phyloP scores from a whole-genome alignment of 2,113 vertebrate genomes.

The Melanocharis versteri region DNA sequence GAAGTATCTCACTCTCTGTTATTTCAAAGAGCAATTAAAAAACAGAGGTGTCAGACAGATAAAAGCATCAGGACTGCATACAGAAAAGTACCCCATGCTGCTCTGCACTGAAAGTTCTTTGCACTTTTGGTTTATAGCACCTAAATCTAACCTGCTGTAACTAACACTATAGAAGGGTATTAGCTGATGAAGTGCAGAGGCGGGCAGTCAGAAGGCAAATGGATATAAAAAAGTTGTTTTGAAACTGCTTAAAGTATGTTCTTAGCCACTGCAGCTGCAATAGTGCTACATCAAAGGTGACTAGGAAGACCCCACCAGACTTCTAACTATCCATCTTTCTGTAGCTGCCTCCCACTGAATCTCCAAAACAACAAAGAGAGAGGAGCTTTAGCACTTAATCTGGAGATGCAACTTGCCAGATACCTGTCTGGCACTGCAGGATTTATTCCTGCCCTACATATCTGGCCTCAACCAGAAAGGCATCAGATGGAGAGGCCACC shows the following conservation, averaged over 20 bases:
- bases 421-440: not conserved
- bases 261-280: not conserved
- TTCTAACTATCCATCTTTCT: not conserved
- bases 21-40: not conserved
- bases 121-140: not conserved
- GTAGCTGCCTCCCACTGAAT: not conserved
- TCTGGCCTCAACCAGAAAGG: not conserved
- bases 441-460: not conserved
- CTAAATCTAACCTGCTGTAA: not conserved
- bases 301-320: not conserved
- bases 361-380: not conserved
- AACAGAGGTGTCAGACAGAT: not conserved
- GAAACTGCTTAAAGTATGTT: not conserved
- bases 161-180: not conserved
- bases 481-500: not conserved
- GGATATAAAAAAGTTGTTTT: not conserved
- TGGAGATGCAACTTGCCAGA: not conserved
- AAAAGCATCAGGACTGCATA: not conserved
- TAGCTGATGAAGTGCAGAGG: not conserved
- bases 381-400: not conserved
- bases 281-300: not conserved
- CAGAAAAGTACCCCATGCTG: not conserved
- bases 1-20: not conserved
- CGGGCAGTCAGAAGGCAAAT: not conserved
- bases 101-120: not conserved